Conservation (phyloP, 2,113 vertebrate genomes). For the Peromyscus leucopus region DNA sequence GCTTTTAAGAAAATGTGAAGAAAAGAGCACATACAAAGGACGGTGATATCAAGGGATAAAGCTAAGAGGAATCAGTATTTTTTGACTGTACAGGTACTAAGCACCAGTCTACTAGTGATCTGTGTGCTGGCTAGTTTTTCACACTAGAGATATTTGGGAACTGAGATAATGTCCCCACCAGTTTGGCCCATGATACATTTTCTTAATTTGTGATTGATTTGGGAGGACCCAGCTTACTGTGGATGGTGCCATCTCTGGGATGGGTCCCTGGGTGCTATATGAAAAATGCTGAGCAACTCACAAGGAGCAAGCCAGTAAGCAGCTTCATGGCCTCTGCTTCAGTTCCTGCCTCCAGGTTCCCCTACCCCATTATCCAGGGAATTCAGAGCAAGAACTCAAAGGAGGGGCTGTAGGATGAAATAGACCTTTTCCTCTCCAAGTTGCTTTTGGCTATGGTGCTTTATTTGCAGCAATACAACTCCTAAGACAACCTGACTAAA, state of each 20-base stretch:
- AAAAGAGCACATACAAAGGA: not conserved
- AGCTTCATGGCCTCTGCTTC: not conserved
- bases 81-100: not conserved
- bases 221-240: not conserved
- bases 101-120: not conserved
- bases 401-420: not conserved
- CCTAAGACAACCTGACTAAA: not conserved
- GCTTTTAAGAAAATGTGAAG: constrained; percentile 32
- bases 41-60: not conserved
- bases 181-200: not conserved
- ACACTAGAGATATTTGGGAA: not conserved
- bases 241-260: not conserved
- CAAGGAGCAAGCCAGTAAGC: not conserved
- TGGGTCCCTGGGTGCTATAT: not conserved
- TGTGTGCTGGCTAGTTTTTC: not conserved
- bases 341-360: not conserved
- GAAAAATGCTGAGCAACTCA: not conserved
- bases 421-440: not conserved
- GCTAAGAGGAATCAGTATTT: not conserved
- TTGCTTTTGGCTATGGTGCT: not conserved
- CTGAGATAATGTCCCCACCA: not conserved
- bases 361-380: not conserved
- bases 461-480: not conserved
- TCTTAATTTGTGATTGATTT: not conserved
- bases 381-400: not conserved